phyloP scores from a whole-genome alignment of 2,888 invertebrate genomes.

The Trissolcus brochymenae region DNA sequence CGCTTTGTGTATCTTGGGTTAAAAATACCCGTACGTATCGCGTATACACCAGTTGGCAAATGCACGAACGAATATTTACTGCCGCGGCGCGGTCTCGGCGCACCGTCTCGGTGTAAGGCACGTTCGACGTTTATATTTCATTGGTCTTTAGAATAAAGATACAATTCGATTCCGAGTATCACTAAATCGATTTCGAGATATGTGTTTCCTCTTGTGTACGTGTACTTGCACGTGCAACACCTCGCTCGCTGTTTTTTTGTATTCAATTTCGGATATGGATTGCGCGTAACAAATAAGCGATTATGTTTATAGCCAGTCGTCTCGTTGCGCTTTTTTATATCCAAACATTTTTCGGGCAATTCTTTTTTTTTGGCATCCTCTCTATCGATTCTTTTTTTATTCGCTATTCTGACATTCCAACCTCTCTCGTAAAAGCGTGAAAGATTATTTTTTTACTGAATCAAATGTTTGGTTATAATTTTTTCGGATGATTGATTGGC shows the following conservation, averaged over 20 bases:
- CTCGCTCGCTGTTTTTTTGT: conserved; percentile 7
- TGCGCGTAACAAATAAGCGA: conserved; percentile 30
- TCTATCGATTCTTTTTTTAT: background rate
- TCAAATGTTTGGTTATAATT: background rate
- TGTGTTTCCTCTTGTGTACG: conserved; percentile 37
- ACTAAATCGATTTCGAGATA: conserved; percentile 33
- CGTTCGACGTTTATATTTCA: conserved; percentile 61
- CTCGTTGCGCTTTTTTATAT: background rate
- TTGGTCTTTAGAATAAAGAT: conserved; percentile 58
- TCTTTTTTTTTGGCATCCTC: background rate
- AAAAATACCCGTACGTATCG: conserved; percentile 70
- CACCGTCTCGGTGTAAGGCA: conserved; percentile 53
- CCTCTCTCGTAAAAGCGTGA: background rate
- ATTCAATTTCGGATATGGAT: conserved; percentile 32
- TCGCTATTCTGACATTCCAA: background rate
- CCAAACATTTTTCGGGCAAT: background rate
- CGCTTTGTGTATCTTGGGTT: conserved; percentile 70
- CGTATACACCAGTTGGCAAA: conserved; percentile 57
- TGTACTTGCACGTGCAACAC: conserved; percentile 32
- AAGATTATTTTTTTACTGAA: background rate
- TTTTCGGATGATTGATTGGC: background rate
- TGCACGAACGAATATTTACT: conserved; percentile 59
- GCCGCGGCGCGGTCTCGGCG: conserved; percentile 44
- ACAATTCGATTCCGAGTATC: conserved; percentile 56
- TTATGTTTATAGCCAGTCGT: conserved; percentile 17